Percentiles rank a stretch among this genome's conserved stretches.
Conservation (phyloP, 2,888 invertebrate genomes). For the Minunthozetes semirufus region DNA sequence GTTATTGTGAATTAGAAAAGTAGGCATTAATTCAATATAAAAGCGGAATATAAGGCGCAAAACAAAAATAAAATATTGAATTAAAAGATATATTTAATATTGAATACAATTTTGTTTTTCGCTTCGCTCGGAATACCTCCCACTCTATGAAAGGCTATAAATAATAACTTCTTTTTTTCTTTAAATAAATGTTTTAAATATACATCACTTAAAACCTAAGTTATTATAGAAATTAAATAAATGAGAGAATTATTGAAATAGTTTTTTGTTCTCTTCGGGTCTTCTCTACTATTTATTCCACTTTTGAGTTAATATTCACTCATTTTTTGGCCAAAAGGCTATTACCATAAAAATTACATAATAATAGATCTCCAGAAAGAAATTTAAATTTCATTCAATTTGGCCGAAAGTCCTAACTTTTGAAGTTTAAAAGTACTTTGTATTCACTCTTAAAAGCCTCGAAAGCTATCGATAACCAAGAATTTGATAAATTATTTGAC, state of each 20-base stretch:
- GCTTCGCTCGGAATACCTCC: not conserved
- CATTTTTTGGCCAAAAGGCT: not conserved
- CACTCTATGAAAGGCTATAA: constrained; percentile 17
- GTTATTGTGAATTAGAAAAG: not conserved
- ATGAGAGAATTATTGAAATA: constrained; percentile 16
- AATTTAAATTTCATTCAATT: too few species aligned
- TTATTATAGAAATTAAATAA: constrained; percentile 10
- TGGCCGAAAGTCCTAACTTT: too few species aligned
- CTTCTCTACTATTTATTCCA: not conserved
- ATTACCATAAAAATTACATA: constrained; percentile 9
- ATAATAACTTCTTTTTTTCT: not conserved
- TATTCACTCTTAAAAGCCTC: too few species aligned
- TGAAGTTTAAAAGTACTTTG: too few species aligned
- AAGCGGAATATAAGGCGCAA: too few species aligned
- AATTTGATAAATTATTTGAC: not conserved
- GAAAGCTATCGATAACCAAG: not conserved
- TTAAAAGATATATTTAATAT: not conserved
- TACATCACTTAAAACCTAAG: not conserved
- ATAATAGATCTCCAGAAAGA: too few species aligned
- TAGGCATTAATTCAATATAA: constrained; percentile 2
- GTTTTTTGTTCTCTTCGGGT: not conserved
- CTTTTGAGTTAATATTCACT: not conserved
- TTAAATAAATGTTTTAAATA: not conserved
- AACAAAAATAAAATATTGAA: not conserved
- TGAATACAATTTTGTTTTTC: constrained; percentile 6